Base-by-base conservation (phyloP, 1,140 invertebrate species). In the Pinna nobilis region DNA sequence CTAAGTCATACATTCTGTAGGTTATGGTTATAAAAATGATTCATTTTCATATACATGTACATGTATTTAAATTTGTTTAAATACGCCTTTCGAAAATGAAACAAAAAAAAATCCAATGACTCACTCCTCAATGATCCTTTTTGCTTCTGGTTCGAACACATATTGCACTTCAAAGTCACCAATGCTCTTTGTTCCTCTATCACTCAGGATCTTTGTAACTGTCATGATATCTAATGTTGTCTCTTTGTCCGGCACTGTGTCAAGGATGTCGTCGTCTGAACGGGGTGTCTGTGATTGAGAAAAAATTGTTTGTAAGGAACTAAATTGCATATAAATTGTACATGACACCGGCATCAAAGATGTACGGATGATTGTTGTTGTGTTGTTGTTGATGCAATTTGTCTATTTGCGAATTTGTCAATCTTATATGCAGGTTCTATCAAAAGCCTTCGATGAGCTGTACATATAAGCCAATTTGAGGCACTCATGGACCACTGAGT, bases 101-200 rank as follows among this genome's bases (percentile, higher is more conserved):
- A 33, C 13, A 51, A 67, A 50, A 66, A 2, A 28, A 9, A n/a
- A 1, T 33, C 20, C 39, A 39, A 37, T 39, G 5, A 86, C 90
- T 89, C 84, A 90, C 90, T 89, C 84, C 59, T 90, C 77, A 20
- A 90, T 87, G 33, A 90, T 85, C 64, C 86, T 70, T 20, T 89
- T 82, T 0, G 88, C 87, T 37, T 84, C 72, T 28, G 89, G 89
- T 55, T 91, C 88, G 80, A 88, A 90, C 33, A 90, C 78, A 74
- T 90, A 91, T 66, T 90, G 89, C 3, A 90, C 88, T 79, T 90
- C 90, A 84, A 91, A 91, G 70, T 91, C 88, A 11, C 90, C 90
- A 20, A 91, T 76, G 57, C 84, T 87, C 13, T 90, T 89, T 7
- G 90, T 91, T 18, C 89, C 89, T 59, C 83, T 83, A 1, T 80